Base-by-base conservation (phyloP, 2,113 vertebrate genomes). In the Siniperca chuatsi region DNA sequence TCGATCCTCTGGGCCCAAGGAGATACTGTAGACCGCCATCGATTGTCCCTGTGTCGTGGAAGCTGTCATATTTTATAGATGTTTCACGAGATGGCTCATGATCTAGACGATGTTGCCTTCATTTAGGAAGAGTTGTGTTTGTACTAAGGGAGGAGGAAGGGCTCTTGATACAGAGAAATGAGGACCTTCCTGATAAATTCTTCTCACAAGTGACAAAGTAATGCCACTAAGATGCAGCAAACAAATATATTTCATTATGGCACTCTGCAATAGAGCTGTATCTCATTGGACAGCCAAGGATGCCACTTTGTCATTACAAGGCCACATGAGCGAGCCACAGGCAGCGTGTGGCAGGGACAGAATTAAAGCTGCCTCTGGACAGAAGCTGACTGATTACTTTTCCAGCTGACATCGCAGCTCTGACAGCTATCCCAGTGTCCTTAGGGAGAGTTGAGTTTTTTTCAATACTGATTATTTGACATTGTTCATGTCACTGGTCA, bases 301-400 rank as follows among this genome's bases (percentile, higher is more conserved):
- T 89, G 82, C 87, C 79, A 86, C 91, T 95, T 86, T 91, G 89
- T 95, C 93, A 93, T 86, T 86, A 78, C 93, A 95, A 95, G 93
- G 94, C 92, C 92, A 89, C 84, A 69, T 55, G 80, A 69, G 70
- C 70, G 23, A 80, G 75, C 72, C 82, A 62, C 78, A 64, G 79
- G 69, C 81, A 55, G 86, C 11, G 25, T 65, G 66, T 83, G 89
- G 91, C 84, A 61, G 82, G 79, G 73, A 78, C 79, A 79, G 88
- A 90, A 75, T 91, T 92, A 92, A 79, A 78, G 83, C 75, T 75
- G 84, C 85, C 74, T 86, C 70, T 12, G 77, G 87, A 85, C 89
- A 79, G 35, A 68, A 44, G 76, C 85, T 92, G 92, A 91, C 85
- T 89, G 93, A 92, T 95, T 82, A 92, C 90, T 87, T 90, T 54